Evolutionary conservation across 2,888 invertebrate genomes (phyloP).

Genomic region (Syritta pipiens): DNA sequence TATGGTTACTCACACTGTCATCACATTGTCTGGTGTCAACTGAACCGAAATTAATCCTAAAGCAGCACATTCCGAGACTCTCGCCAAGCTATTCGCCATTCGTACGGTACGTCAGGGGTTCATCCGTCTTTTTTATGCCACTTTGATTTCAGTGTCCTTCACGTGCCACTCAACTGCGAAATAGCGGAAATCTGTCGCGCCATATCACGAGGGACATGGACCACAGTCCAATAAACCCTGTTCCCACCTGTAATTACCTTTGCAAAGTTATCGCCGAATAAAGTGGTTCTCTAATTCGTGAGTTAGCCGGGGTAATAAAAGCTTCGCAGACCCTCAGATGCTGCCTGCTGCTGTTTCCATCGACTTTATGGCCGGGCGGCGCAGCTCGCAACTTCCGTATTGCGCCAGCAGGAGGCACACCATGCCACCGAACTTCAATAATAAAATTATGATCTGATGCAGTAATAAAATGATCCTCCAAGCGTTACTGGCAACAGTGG

Average conservation of each 20-base stretch:
- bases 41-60: conserved; percentile 35
- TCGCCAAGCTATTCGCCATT: too few species aligned
- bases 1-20: too few species aligned
- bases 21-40: too few species aligned
- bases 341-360: not conserved
- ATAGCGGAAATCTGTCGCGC: conserved; percentile 30
- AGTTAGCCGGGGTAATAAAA: conserved; percentile 10
- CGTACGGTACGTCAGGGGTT: too few species aligned
- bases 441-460: conserved; percentile 51
- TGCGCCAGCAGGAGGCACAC: conserved; percentile 45
- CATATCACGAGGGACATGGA: too few species aligned
- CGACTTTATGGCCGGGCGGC: conserved; percentile 27
- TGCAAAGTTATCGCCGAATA: conserved; percentile 18
- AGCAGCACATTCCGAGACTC: conserved; percentile 56
- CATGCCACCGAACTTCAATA: conserved; percentile 21
- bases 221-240: conserved; percentile 16
- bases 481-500: too few species aligned
- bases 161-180: conserved; percentile 1
- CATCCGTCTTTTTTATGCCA: too few species aligned
- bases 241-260: conserved; percentile 8
- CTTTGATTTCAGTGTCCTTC: too few species aligned
- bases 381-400: conserved; percentile 46
- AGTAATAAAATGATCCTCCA: conserved; percentile 31
- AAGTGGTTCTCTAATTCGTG: conserved; percentile 33
- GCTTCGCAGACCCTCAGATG: not conserved